Evolutionary conservation across 2,888 invertebrate species (phyloP).

Genomic region (Polylopha cassiicola): DNA sequence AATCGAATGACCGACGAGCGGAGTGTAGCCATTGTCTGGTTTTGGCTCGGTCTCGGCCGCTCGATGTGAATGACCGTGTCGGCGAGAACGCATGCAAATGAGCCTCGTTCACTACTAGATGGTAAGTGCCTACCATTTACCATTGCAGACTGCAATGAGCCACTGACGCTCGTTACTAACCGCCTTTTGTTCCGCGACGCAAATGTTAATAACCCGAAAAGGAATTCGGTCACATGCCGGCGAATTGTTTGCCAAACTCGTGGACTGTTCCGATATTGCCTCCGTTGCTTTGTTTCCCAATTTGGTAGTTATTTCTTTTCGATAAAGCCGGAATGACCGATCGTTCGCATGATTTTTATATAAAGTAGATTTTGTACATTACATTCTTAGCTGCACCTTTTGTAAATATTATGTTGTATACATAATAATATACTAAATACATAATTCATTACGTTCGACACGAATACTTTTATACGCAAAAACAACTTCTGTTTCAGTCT

Average conservation of each 20-base stretch:
- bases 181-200: conserved; percentile 16
- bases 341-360: conserved; percentile 14
- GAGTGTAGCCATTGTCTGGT: conserved; percentile 18
- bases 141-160: conserved; percentile 14
- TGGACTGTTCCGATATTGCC: not conserved
- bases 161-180: conserved; percentile 15
- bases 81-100: conserved; percentile 28
- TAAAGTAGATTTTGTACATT: too few relatives aligned
- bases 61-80: conserved; percentile 40
- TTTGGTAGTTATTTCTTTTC: conserved; percentile 11
- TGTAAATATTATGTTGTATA: conserved; percentile 14
- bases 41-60: conserved; percentile 18
- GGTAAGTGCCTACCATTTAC: conserved; percentile 21
- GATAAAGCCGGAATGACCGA: conserved; percentile 13
- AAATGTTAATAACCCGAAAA: conserved; percentile 14
- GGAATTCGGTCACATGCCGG: conserved; percentile 10
- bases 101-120: conserved; percentile 24
- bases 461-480: too few relatives aligned
- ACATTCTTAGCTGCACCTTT: too few relatives aligned
- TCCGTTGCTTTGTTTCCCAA: conserved; percentile 7
- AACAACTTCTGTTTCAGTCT: too few relatives aligned
- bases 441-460: too few relatives aligned
- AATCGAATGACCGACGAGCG: conserved; percentile 18
- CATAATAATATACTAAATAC: too few relatives aligned
- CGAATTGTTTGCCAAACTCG: not conserved